These are phyloP conservation scores for Penaeus chinensis DNA, from an alignment of 1,140 invertebrate species.

Conservation along the genomic window DNA sequence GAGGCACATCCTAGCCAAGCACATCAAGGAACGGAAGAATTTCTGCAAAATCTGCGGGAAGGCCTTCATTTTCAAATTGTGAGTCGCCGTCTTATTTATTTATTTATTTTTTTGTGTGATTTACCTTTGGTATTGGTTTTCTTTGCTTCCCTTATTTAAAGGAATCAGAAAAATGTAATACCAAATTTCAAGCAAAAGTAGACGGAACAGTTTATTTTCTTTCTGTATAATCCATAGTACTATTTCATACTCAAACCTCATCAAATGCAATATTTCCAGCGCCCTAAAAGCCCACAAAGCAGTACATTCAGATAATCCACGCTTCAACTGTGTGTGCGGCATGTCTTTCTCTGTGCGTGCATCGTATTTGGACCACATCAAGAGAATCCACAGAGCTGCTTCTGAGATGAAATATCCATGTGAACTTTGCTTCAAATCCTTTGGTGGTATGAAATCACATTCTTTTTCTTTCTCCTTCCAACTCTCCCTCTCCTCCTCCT, in stretches of 20 bases:
- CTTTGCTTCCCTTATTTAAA: too few species aligned
- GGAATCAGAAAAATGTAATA: too few species aligned
- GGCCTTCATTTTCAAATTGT: slow-evolving; percentile 51
- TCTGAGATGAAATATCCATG: slow-evolving; percentile 38
- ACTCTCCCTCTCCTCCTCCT: not conserved
- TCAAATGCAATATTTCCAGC: slow-evolving; percentile 20
- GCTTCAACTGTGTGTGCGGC: slow-evolving; percentile 41
- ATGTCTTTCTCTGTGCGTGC: slow-evolving; percentile 19
- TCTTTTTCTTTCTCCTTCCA: not conserved
- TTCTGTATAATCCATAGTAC: not conserved
- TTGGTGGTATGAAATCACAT: slow-evolving; percentile 25
- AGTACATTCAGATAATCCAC: slow-evolving; percentile 37
- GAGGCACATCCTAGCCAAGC: slow-evolving; percentile 44
- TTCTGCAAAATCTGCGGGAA: slow-evolving; percentile 45
- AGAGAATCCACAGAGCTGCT: slow-evolving; percentile 36
- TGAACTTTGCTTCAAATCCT: slow-evolving; percentile 51
- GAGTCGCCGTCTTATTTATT: not conserved
- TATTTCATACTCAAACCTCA: not conserved
- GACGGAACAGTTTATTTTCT: not conserved
- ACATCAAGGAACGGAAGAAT: slow-evolving; percentile 45
- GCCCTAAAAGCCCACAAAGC: slow-evolving; percentile 41
- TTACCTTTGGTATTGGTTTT: too few species aligned
- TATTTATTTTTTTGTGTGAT: too few species aligned
- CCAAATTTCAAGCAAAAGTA: too few species aligned
- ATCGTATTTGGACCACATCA: slow-evolving; percentile 46